phyloP scores from a whole-genome alignment of 1,140 invertebrate genomes.

The Apis laboriosa region DNA sequence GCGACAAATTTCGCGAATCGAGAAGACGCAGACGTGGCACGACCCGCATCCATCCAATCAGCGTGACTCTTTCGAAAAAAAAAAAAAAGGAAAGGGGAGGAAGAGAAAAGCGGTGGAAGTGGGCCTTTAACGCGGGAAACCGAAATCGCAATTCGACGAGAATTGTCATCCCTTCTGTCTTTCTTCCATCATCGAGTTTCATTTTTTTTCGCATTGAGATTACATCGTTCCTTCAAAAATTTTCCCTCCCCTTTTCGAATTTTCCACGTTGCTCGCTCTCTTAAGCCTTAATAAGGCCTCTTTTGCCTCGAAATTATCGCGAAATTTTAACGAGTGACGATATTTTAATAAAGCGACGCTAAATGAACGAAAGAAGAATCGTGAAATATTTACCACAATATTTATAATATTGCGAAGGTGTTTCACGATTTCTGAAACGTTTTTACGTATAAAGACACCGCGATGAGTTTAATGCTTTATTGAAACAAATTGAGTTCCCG shows the following conservation, averaged over 20 bases:
- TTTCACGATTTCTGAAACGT: neutral
- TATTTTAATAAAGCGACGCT: constrained; percentile 34
- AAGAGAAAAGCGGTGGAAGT: constrained; percentile 29
- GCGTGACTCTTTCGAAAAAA: constrained; percentile 21
- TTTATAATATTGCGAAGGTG: neutral
- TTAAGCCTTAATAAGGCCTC: no score
- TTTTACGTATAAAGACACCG: neutral
- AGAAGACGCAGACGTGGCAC: constrained; percentile 66
- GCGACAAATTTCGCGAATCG: constrained; percentile 43
- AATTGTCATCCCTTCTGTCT: constrained; percentile 43
- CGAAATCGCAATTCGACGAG: constrained; percentile 51
- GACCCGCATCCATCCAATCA: constrained; percentile 76
- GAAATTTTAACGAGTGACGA: constrained; percentile 40
- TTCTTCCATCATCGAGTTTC: constrained; percentile 1
- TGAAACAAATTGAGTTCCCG: neutral
- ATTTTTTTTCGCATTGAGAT: constrained; percentile 7
- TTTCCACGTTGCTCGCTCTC: neutral
- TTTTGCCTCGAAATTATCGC: neutral
- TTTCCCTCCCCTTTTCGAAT: constrained; percentile 22
- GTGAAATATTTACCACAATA: neutral
- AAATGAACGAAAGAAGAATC: constrained; percentile 7
- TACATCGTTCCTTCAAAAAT: constrained; percentile 14
- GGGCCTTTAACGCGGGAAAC: constrained; percentile 45
- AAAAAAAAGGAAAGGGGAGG: neutral
- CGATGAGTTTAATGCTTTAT: neutral